These are phyloP conservation scores for Colinus virginianus DNA, from an alignment of 2,113 vertebrate genomes.

Conservation along the genomic window DNA sequence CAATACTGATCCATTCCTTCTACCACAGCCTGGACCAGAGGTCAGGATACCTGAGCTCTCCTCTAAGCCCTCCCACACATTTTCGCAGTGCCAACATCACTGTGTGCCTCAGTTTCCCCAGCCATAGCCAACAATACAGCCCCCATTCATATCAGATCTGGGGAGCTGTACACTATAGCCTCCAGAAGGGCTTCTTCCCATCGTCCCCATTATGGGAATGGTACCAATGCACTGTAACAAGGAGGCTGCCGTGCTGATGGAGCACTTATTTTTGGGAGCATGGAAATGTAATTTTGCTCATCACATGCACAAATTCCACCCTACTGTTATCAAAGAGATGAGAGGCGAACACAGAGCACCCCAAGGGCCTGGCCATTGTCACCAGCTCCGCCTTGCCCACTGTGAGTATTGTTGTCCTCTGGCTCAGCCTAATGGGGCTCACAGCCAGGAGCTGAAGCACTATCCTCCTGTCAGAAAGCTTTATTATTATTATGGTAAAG, in stretches of 20 bases:
- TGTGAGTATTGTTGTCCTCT: constrained; percentile 47
- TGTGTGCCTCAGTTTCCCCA: not conserved
- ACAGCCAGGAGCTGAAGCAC: constrained; percentile 48
- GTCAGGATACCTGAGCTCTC: not conserved
- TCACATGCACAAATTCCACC: constrained; percentile 52
- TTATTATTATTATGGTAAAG: constrained; percentile 69
- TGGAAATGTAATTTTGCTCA: constrained; percentile 20
- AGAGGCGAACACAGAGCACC: constrained; percentile 42
- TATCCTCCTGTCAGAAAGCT: constrained; percentile 55
- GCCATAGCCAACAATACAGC: accelerated
- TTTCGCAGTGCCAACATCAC: accelerated
- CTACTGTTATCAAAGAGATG: not conserved
- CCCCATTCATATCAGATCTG: not conserved
- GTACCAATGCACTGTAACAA: not conserved
- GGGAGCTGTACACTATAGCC: not conserved
- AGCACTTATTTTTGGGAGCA: constrained; percentile 31
- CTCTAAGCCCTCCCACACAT: not conserved
- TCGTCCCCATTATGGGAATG: not conserved
- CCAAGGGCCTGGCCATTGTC: constrained; percentile 54
- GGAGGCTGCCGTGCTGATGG: not conserved
- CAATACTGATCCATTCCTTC: not conserved
- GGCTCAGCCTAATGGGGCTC: constrained; percentile 24
- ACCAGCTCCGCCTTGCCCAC: constrained; percentile 22
- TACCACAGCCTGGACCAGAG: not conserved
- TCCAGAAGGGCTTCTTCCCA: not conserved